Base-by-base conservation (phyloP, 2,797 vertebrate species). In the Oreochromis grahami region DNA sequence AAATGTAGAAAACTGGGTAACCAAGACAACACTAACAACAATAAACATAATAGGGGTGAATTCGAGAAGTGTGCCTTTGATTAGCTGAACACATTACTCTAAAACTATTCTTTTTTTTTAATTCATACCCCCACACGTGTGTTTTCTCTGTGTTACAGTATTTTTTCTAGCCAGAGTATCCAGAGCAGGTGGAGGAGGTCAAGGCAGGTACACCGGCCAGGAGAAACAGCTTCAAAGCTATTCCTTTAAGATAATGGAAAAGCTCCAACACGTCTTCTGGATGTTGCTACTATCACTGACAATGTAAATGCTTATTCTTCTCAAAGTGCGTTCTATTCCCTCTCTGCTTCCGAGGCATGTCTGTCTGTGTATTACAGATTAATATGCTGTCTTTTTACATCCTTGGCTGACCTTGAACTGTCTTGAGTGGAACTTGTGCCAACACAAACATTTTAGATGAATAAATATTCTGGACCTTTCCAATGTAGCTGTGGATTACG, bases 181-280 rank as follows among this genome's bases (percentile, higher is more conserved):
- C 51, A 84, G 82, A 76, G 76, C 15, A 48, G 74, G 38, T 72
- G 63, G 15, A 53, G 48, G 55, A 63, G 81, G 85, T 87, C 76
- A 84, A 63, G 74, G 68, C 58, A 77, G 81, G 76, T 85, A 77
- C 34, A 70, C 38, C 24, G 5, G 76, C 83, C 77, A 41, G 86
- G 56, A 84, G 83, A 90, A 86, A 89, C 55, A 82, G 63, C 85
- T 84, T 92, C 90, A 93, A 80, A 89, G 87, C 80, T 89, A 93
- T 92, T 89, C 88, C 82, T 93, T 91, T 88, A 89, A 84, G 84
- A 82, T 80, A 77, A 68, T 58, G 83, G 83, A 84, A 88, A 82
- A 88, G 60, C 9, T 43, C 53, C 60, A 41, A 41, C 19, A 41
- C 60, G 21, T 82, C 51, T 26, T 34, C 78, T 13, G 8, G 17